phyloP scores from a whole-genome alignment of 2,888 invertebrate species.

The Chloromyia formosa region DNA sequence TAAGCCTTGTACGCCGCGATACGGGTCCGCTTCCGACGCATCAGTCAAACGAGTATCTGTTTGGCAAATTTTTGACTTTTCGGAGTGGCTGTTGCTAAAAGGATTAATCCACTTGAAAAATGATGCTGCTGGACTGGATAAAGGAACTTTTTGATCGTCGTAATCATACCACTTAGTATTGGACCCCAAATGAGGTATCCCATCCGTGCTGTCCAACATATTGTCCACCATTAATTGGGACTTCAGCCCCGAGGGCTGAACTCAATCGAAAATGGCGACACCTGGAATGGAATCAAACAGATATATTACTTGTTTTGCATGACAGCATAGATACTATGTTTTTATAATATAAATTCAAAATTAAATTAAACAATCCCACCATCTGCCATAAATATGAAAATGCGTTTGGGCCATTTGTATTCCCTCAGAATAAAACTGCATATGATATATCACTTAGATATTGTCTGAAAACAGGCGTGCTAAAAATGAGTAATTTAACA shows the following conservation, averaged over 20 bases:
- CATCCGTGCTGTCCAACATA: conserved; percentile 26
- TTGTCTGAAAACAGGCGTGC: no score
- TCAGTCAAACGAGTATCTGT: neutral
- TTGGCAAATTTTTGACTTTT: neutral
- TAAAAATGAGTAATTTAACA: no score
- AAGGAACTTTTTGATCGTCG: neutral
- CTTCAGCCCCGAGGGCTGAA: neutral
- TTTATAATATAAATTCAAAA: no score
- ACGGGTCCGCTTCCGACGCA: conserved; percentile 52
- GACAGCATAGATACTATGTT: no score
- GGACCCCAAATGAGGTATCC: neutral
- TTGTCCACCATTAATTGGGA: neutral
- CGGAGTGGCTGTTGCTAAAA: conserved; percentile 15
- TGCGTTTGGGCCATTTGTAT: no score
- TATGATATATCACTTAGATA: no score
- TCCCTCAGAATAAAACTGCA: no score
- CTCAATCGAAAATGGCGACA: neutral
- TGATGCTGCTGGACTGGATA: neutral
- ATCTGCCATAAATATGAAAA: no score
- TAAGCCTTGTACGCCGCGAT: conserved; percentile 61
- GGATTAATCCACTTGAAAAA: conserved; percentile 42
- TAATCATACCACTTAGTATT: conserved; percentile 37
- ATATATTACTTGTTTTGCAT: neutral
- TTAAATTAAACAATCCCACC: no score
- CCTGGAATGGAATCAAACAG: conserved; percentile 25